Base-by-base conservation (phyloP, 1,140 invertebrate genomes). In the Pseudomyrmex concolor region DNA sequence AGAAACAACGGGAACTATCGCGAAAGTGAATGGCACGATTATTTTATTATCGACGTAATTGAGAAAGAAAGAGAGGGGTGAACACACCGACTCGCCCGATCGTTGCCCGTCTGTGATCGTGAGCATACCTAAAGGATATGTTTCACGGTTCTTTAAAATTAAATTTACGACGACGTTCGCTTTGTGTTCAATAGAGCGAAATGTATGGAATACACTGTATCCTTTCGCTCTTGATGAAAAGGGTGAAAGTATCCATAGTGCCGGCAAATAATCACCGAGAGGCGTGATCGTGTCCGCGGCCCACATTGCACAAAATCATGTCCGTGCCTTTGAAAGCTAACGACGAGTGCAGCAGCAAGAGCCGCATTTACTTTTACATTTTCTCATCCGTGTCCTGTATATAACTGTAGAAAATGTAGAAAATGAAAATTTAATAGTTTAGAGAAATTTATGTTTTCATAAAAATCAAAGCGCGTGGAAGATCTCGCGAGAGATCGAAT, bases 161-260 rank as follows among this genome's bases (percentile, higher is more conserved):
- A 12, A 63, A 45, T 13, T 12, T 77, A 43, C n/a, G 15, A 19
- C 1, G 0, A 12, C 2, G 19, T 22, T n/a, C 48, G 22, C n/a
- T 19, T 45, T 34, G 9, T 19, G 66, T 34, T 71, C 22, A 50
- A 60, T 71, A 19, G 12, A 48, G 43, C 34, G 43, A 64, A 51
- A 15, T n/a, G 1, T 12, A 51, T 2, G 9, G 2, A 2, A 51
- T 5, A 4, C 48, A 22, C 25, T 19, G 22, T 25, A 59, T 80
- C 76, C 76, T 70, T 70, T 70, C 76, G 76, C 54, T 80, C 55
- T 78, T 78, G 50, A 15, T 45, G 66, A 43, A 34, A 34, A 80
- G 76, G 76, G 66, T 80, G 76, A 80, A 80, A 80, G 76, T 60
- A 50, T 13, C 15, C 19, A 25, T 25, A 48, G 76, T 17, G 66